These are phyloP conservation scores for Trogon melanurus DNA, from an alignment of 2,113 vertebrate genomes.

Conservation along the genomic window DNA sequence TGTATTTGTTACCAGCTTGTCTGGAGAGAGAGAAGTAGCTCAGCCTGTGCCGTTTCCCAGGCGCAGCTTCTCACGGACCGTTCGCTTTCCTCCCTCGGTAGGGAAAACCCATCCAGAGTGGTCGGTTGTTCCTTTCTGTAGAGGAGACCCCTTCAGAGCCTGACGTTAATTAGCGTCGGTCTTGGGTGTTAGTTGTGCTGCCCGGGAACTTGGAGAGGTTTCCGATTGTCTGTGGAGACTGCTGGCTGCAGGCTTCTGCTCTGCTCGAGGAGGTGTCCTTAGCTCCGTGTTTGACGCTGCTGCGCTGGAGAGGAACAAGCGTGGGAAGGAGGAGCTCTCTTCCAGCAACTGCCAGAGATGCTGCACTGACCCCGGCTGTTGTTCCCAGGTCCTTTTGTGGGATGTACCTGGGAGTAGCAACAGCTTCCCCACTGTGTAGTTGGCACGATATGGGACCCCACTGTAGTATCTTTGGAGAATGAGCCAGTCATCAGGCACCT, in stretches of 20 bases:
- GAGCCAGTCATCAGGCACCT: conserved; percentile 44
- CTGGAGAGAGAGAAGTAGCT: neutral
- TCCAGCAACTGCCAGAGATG: conserved; percentile 37
- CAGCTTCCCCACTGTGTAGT: conserved; percentile 46
- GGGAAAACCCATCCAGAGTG: neutral
- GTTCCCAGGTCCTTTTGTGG: conserved; percentile 50
- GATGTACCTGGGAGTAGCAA: conserved; percentile 51
- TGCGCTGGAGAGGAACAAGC: neutral
- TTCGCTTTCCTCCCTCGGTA: neutral
- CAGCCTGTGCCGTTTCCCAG: neutral
- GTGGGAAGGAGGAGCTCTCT: conserved; percentile 1
- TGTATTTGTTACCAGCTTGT: neutral
- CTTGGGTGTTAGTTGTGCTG: neutral
- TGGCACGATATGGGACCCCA: conserved; percentile 25
- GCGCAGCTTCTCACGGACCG: neutral
- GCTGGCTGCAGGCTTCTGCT: neutral
- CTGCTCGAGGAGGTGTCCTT: neutral
- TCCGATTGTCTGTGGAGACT: neutral
- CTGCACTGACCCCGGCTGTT: conserved; percentile 53
- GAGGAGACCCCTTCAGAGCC: neutral
- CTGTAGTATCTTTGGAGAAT: conserved; percentile 59
- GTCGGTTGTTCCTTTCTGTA: neutral
- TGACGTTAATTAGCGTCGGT: neutral
- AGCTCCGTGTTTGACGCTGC: neutral
- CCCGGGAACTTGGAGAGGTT: neutral